Evolutionary conservation across 2,797 vertebrate species (phyloP).

Genomic region (Sphaeramia orbicularis): DNA sequence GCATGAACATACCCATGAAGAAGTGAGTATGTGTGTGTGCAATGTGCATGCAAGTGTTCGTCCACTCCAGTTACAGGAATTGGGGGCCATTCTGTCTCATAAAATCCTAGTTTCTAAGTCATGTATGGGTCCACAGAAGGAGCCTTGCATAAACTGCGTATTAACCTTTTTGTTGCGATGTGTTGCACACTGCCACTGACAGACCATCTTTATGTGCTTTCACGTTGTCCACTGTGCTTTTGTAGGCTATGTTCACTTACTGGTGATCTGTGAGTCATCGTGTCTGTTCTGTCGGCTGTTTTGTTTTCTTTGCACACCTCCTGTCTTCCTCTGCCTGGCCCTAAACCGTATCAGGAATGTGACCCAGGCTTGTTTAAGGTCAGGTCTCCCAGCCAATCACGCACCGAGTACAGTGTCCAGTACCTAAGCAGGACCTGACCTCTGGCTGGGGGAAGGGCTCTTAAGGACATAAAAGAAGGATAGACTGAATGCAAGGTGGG

Average conservation of each 20-base stretch:
- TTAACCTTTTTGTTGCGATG: background rate
- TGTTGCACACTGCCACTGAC: conserved; percentile 9
- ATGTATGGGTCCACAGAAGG: conserved; percentile 19
- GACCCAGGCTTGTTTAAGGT: conserved; percentile 64
- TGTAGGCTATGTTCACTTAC: conserved; percentile 25
- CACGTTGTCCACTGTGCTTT: conserved; percentile 4
- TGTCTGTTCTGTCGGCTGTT: conserved; percentile 51
- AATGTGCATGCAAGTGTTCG: conserved; percentile 9
- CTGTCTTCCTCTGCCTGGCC: conserved; percentile 50
- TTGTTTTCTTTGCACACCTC: conserved; percentile 65
- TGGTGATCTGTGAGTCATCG: conserved; percentile 58
- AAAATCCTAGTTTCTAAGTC: conserved; percentile 42
- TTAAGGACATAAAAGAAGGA: conserved; percentile 63
- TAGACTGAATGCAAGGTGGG: conserved; percentile 37
- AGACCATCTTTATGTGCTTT: conserved; percentile 17
- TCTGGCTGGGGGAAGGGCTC: conserved; percentile 51
- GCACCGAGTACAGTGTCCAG: conserved; percentile 53
- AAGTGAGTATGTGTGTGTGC: conserved; percentile 44
- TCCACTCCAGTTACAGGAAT: conserved; percentile 61
- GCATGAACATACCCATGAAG: conserved; percentile 72
- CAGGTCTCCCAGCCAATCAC: conserved; percentile 61
- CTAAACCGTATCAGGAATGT: conserved; percentile 65
- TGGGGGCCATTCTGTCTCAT: conserved; percentile 41
- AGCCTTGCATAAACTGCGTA: conserved; percentile 14
- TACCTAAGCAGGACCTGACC: conserved; percentile 39